Evolutionary conservation across 2,888 invertebrate genomes (phyloP).

Genomic region (Kryphioiulus occultus): DNA sequence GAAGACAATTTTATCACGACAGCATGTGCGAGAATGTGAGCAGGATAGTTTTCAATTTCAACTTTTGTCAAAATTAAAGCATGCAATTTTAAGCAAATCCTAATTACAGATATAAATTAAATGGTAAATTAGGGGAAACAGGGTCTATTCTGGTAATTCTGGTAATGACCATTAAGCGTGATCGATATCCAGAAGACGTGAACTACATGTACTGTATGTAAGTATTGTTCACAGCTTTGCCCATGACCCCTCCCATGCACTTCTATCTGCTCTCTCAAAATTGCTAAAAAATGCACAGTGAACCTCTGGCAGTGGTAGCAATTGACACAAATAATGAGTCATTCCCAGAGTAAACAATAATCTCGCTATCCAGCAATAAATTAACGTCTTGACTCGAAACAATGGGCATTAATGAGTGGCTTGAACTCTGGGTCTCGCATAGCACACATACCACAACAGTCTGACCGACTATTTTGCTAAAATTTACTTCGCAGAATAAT

Average conservation of each 20-base stretch:
- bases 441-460: neutral
- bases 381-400: neutral
- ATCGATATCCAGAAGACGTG: neutral
- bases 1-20: no score
- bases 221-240: neutral
- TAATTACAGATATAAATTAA: no score
- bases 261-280: neutral
- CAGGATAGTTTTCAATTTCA: no score
- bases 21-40: no score
- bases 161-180: neutral
- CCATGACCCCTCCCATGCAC: conserved; percentile 11
- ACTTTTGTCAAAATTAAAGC: no score
- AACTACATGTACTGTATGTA: no score
- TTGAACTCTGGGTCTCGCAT: conserved; percentile 19
- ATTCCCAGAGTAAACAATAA: conserved; percentile 21
- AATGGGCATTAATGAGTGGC: conserved; percentile 1
- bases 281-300: neutral
- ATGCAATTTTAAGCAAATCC: no score
- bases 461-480: neutral
- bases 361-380: conserved; percentile 18
- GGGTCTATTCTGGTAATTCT: no score
- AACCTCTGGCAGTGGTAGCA: neutral
- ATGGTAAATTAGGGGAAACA: no score
- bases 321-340: conserved; percentile 24
- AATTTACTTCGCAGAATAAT: neutral